These are phyloP conservation scores for Sebastes reedi DNA, from an alignment of 2,797 vertebrate genomes.

Conservation along the genomic window DNA sequence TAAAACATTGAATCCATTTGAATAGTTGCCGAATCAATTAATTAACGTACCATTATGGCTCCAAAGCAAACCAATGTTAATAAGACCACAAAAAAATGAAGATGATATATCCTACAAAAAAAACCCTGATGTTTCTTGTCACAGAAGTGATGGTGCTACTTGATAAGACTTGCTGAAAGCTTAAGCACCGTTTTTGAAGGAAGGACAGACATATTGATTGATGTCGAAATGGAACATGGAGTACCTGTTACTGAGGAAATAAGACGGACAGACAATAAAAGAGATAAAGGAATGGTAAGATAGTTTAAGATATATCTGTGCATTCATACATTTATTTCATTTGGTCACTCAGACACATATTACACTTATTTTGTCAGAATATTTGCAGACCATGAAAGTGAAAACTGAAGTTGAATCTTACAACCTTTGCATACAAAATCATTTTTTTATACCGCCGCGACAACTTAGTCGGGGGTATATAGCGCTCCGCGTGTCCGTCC, in stretches of 20 bases:
- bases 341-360: background rate
- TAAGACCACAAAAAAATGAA: background rate
- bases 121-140: background rate
- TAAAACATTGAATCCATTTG: background rate
- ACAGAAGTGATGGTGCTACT: background rate
- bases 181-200: background rate
- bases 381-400: background rate
- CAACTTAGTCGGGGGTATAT: too few relatives aligned
- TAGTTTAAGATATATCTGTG: background rate
- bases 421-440: background rate
- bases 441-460: background rate
- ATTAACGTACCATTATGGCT: background rate
- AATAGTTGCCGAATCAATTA: background rate
- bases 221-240: conserved; percentile 6
- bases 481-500: too few relatives aligned
- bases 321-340: background rate
- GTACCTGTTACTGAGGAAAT: background rate
- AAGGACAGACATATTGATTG: background rate
- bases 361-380: background rate
- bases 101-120: background rate
- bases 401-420: background rate
- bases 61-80: background rate
- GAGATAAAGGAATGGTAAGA: background rate
- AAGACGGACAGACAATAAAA: background rate
- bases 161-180: background rate